These are phyloP conservation scores for Rhegmatorhina hoffmannsi DNA, from an alignment of 2,113 vertebrate genomes.

Conservation along the genomic window DNA sequence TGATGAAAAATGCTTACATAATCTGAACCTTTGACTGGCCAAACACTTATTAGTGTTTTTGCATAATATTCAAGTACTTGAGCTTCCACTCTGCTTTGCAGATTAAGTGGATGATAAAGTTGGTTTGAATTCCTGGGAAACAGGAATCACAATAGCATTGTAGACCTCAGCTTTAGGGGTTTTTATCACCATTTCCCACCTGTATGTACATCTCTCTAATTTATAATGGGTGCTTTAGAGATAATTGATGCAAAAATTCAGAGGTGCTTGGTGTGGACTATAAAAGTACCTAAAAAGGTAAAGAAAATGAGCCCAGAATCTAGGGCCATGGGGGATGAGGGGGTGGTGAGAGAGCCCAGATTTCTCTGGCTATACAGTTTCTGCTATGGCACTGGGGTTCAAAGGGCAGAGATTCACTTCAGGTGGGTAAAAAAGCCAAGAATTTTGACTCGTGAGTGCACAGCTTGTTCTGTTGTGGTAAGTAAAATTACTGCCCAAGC, in stretches of 20 bases:
- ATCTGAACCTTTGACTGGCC: neutral
- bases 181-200: neutral
- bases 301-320: neutral
- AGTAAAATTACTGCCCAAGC: neutral
- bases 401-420: neutral
- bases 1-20: neutral
- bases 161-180: neutral
- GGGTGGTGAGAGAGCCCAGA: neutral
- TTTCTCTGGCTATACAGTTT: neutral
- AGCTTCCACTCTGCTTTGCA: slow-evolving; percentile 34
- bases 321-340: neutral
- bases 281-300: neutral
- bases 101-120: slow-evolving; percentile 55
- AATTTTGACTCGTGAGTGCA: neutral
- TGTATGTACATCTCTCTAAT: neutral
- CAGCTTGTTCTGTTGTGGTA: neutral
- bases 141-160: neutral
- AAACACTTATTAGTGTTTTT: neutral
- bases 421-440: neutral
- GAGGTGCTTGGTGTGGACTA: neutral
- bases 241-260: neutral
- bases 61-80: neutral
- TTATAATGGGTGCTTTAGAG: neutral
- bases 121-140: slow-evolving; percentile 1
- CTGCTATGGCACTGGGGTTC: neutral